These are phyloP conservation scores for Pollenia amentaria DNA, from an alignment of 2,888 invertebrate genomes.

Conservation along the genomic window DNA sequence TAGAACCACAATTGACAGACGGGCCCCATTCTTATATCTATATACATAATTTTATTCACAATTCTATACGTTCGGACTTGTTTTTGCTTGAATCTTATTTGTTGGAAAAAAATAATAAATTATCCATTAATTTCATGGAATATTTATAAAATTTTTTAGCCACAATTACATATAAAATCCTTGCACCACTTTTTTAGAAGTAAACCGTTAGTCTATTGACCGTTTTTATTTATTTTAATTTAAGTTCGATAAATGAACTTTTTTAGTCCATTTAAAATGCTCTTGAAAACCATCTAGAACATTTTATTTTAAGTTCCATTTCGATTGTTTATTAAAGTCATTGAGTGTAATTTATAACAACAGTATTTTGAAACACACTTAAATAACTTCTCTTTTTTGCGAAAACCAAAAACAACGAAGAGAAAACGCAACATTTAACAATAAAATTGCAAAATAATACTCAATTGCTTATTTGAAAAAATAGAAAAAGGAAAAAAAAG, in stretches of 20 bases:
- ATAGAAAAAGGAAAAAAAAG: conserved; percentile 24
- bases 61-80: no score
- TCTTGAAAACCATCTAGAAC: neutral
- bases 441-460: conserved; percentile 70
- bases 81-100: no score
- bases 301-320: neutral
- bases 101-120: no score
- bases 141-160: no score
- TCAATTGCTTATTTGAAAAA: conserved; percentile 45
- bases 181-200: no score
- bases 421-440: conserved; percentile 66
- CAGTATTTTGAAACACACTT: conserved; percentile 32
- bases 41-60: no score
- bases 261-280: neutral
- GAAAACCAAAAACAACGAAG: conserved; percentile 4
- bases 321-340: conserved; percentile 4
- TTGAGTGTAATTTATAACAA: conserved; percentile 46
- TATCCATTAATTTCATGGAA: no score
- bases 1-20: no score
- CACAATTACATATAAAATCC: no score
- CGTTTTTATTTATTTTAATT: conserved; percentile 1
- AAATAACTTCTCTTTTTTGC: neutral
- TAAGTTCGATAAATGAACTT: neutral
- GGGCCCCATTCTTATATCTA: no score
- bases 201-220: no score